These are phyloP conservation scores for Columba janthina DNA, from an alignment of 2,113 vertebrate genomes.

Conservation along the genomic window DNA sequence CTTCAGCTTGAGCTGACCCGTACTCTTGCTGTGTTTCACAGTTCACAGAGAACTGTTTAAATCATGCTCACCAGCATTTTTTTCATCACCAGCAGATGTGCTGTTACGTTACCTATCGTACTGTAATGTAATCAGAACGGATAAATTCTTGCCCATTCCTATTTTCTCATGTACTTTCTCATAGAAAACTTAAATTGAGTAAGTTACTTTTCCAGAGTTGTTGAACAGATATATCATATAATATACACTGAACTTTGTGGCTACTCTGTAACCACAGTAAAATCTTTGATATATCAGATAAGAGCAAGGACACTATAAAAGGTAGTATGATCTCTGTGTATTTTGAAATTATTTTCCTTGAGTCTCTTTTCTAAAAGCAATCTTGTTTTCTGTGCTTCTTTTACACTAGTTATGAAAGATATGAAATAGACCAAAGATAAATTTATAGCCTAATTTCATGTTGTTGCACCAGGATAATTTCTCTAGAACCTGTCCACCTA, in stretches of 20 bases:
- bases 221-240: not conserved
- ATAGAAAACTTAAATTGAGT: not conserved
- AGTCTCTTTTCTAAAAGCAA: not conserved
- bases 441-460: not conserved
- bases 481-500: not conserved
- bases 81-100: not conserved
- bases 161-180: not conserved
- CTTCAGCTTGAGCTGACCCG: not conserved
- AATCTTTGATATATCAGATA: not conserved
- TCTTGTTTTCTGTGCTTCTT: not conserved
- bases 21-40: not conserved
- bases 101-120: not conserved
- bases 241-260: not conserved
- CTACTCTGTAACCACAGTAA: not conserved
- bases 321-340: not conserved
- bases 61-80: not conserved
- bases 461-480: not conserved
- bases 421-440: not conserved
- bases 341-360: not conserved
- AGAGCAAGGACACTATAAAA: not conserved
- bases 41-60: not conserved
- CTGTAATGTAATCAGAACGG: not conserved
- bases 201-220: not conserved
- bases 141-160: not conserved
- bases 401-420: not conserved